Evolutionary conservation across 2,888 invertebrate genomes (phyloP), one percentile per base, ranked within the genome.

Genomic region (Andrena camellia): DNA sequence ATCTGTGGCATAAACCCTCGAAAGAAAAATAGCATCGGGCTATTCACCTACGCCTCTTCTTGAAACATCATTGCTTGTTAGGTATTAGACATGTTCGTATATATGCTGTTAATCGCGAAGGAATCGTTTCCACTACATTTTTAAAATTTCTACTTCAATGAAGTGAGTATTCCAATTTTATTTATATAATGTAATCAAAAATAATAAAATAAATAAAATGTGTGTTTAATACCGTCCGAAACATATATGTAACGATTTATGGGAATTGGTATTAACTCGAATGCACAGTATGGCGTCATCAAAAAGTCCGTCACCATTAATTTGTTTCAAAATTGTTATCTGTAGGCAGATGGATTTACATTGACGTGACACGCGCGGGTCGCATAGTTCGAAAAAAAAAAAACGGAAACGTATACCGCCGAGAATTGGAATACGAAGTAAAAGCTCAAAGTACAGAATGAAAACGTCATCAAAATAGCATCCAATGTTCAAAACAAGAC

Each of bases 281-380:
- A 35, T 6, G 35, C 68, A 68, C 68, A 35, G 68, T 17, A 23
- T 52, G 35, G 33, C 4, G 54, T 23, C 57, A 63, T 63, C 50
- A 54, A 63, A 63, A 64, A 72, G 59, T 50, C 63, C 35, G 72
- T 72, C 72, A 64, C 33, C 63, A 64, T 72, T 72, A 64, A 72
- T 64, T 72, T 54, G 64, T 72, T 72, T 72, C 63, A 33, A 23
- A 63, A 64, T 52, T 63, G 63, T 72, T 54, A 72, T 52, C 63
- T 64, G 50, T 26, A 72, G 72, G 29, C 33, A 64, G 72, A 64
- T 64, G 72, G 64, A 72, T 64, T 72, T 72, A 64, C 72, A 59
- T 29, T 26, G 54, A 64, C 33, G 72, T 54, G 64, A 63, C 26
- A 17, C 54, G 54, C 10, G 23, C 10, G 72, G 35, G n/a, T 64